Conservation (phyloP, 2,113 vertebrate species). For the Ptychochromis oligacanthus region DNA sequence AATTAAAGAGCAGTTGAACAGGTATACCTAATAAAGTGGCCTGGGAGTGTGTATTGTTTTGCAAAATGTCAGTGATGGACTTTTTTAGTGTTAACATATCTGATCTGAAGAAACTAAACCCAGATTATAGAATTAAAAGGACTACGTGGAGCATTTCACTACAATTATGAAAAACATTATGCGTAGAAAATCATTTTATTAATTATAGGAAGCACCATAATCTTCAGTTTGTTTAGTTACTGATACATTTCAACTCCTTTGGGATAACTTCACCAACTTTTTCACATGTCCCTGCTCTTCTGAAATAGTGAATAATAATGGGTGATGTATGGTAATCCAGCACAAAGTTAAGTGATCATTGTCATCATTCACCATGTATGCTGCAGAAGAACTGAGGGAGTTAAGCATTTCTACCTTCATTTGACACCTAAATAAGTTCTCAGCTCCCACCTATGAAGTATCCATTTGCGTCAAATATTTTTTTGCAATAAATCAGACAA, state of each 20-base stretch:
- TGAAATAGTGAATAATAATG: neutral
- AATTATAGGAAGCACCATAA: neutral
- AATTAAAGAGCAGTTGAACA: no score
- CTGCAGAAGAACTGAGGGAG: neutral
- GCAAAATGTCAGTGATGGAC: no score
- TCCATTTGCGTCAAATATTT: neutral
- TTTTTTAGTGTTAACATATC: no score
- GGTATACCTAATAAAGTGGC: no score
- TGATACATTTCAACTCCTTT: neutral
- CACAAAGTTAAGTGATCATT: neutral
- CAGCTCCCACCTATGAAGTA: neutral
- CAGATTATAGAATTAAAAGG: neutral
- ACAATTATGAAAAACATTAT: neutral
- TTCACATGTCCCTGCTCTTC: neutral
- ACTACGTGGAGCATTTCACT: neutral
- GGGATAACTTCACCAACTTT: neutral
- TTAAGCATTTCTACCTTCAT: rapidly evolving
- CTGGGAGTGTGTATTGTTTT: no score
- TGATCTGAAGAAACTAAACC: no score
- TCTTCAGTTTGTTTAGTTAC: neutral
- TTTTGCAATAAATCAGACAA: neutral
- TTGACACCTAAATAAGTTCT: neutral
- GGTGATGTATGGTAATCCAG: neutral
- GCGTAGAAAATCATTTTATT: neutral
- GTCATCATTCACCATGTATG: neutral